These are phyloP conservation scores for Argentina silus DNA, from an alignment of 2,797 vertebrate species.

Conservation along the genomic window DNA sequence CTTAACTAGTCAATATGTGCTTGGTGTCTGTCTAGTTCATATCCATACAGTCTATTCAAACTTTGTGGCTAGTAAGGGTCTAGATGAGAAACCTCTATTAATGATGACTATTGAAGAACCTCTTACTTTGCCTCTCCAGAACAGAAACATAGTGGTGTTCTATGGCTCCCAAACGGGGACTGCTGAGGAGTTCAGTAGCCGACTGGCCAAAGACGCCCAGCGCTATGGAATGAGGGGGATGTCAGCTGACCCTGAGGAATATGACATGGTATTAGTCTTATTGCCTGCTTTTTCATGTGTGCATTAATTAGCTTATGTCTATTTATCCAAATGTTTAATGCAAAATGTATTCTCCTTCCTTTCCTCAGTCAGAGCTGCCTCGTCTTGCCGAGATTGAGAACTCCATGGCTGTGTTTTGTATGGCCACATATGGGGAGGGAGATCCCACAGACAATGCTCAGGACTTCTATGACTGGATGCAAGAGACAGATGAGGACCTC, in stretches of 20 bases:
- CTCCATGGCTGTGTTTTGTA: slow-evolving; percentile 84
- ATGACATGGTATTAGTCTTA: slow-evolving; percentile 76
- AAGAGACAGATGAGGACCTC: slow-evolving; percentile 78
- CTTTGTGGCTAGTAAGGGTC: not conserved
- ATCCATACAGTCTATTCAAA: not conserved
- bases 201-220: slow-evolving; percentile 83
- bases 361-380: slow-evolving; percentile 77
- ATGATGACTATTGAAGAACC: not conserved
- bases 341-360: not conserved
- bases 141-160: slow-evolving; percentile 83
- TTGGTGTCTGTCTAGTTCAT: not conserved
- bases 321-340: too few species aligned
- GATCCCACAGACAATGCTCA: slow-evolving; percentile 87
- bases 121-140: slow-evolving; percentile 53
- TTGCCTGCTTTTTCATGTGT: not conserved
- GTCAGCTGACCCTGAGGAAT: slow-evolving; percentile 85
- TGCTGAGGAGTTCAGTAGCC: slow-evolving; percentile 84
- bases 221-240: slow-evolving; percentile 85
- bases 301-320: not conserved
- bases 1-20: too few species aligned
- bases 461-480: slow-evolving; percentile 87
- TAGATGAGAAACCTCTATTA: not conserved
- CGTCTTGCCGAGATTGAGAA: slow-evolving; percentile 82
- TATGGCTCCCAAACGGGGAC: slow-evolving; percentile 89
- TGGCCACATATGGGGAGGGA: slow-evolving; percentile 87